Conservation (phyloP, 2,888 invertebrate species). For the Volucella inanis region DNA sequence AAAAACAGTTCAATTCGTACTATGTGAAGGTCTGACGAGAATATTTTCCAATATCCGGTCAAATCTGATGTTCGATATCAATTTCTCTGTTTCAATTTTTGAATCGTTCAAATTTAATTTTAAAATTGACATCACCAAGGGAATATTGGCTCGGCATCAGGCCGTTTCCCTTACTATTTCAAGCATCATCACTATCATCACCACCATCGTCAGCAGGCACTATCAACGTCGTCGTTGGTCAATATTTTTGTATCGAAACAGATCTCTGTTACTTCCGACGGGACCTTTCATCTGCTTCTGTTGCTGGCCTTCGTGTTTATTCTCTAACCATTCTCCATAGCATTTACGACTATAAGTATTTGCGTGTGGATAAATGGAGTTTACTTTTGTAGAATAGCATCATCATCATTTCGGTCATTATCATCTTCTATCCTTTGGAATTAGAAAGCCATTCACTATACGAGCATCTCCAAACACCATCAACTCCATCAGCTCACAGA, state of each 20-base stretch:
- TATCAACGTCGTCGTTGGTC: slow-evolving; percentile 5
- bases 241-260: slow-evolving; percentile 26
- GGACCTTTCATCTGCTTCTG: slow-evolving; percentile 40
- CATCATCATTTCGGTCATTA: slow-evolving; percentile 1
- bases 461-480: background rate
- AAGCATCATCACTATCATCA: background rate
- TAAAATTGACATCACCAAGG: slow-evolving; percentile 38
- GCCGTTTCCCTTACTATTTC: slow-evolving; percentile 24
- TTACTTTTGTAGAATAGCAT: slow-evolving; percentile 13
- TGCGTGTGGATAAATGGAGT: slow-evolving; percentile 11
- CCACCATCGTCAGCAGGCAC: background rate
- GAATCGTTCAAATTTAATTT: slow-evolving; percentile 48
- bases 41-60: slow-evolving; percentile 44
- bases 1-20: background rate
- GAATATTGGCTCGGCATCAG: slow-evolving; percentile 43
- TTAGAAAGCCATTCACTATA: background rate
- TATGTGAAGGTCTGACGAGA: background rate
- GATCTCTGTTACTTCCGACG: slow-evolving; percentile 40
- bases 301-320: slow-evolving; percentile 15
- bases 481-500: slow-evolving; percentile 16
- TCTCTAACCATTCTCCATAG: background rate
- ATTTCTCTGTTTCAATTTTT: slow-evolving; percentile 32
- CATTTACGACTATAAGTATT: background rate
- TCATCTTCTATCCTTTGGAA: background rate
- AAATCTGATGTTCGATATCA: slow-evolving; percentile 34